Evolutionary conservation across 2,797 vertebrate genomes (phyloP).

Genomic region (Rhodeus uyekii): DNA sequence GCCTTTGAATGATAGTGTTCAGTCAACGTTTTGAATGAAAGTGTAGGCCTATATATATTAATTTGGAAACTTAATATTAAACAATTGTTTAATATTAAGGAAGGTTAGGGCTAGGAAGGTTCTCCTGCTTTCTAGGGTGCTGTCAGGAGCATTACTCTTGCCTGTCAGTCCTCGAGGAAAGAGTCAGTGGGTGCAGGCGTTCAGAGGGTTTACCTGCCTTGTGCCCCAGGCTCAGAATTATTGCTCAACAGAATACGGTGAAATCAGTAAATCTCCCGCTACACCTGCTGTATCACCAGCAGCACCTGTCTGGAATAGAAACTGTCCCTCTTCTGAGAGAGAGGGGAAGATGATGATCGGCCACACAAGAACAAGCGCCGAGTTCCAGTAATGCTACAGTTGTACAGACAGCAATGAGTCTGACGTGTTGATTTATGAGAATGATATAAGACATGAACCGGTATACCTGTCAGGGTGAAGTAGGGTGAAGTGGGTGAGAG

Average conservation of each 20-base stretch:
- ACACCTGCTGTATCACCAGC: conserved; percentile 57
- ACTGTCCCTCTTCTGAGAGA: conserved; percentile 4
- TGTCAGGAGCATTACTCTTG: conserved; percentile 5
- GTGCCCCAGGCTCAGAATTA: conserved; percentile 50
- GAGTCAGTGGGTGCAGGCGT: conserved; percentile 19
- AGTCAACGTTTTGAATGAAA: background rate
- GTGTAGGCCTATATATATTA: background rate
- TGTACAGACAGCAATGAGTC: background rate
- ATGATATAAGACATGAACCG: background rate
- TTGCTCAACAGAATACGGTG: conserved; percentile 56
- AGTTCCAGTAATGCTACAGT: background rate
- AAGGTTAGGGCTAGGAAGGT: too few species aligned
- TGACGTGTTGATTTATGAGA: background rate
- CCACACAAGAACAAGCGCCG: background rate
- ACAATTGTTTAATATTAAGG: too few species aligned
- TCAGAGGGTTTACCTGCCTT: conserved; percentile 18
- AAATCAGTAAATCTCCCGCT: conserved; percentile 59
- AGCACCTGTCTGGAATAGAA: conserved; percentile 56
- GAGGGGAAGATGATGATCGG: background rate
- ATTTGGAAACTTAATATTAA: background rate
- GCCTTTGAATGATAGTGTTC: too few species aligned
- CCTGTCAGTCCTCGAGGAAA: conserved; percentile 3
- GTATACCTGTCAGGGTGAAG: conserved; percentile 18
- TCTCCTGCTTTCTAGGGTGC: background rate
- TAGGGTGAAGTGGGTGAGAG: conserved; percentile 26